Percentiles rank a stretch among this genome's conserved stretches.
Evolutionary conservation across 2,888 invertebrate species (phyloP).

Genomic region (Orthonychiurus folsomi): DNA sequence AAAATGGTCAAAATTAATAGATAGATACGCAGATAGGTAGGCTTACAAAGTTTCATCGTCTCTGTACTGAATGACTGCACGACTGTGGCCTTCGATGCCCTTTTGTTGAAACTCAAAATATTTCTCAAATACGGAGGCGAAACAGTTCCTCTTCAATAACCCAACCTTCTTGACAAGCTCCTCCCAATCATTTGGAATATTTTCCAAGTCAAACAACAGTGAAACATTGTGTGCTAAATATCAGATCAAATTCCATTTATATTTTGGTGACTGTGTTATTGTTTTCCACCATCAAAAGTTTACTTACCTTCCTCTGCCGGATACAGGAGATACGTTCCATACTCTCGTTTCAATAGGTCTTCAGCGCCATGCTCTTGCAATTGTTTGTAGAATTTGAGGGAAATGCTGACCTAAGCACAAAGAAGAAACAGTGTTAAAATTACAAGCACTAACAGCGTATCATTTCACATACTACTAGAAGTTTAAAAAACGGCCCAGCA

Average conservation of each 20-base stretch:
- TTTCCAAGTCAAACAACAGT: slow-evolving; percentile 81
- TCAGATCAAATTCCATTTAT: neutral
- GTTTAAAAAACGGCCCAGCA: too few relatives aligned
- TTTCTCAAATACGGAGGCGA: slow-evolving; percentile 98
- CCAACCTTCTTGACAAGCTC: slow-evolving; percentile 83
- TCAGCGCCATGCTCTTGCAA: slow-evolving; percentile 97
- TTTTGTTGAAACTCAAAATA: slow-evolving; percentile 97
- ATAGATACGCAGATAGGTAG: slow-evolving; percentile 6
- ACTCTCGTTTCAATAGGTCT: slow-evolving; percentile 85
- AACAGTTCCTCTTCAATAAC: slow-evolving; percentile 92
- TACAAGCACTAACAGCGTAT: too few relatives aligned
- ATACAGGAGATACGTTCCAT: slow-evolving; percentile 66
- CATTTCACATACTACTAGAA: too few relatives aligned
- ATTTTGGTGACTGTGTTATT: too few relatives aligned
- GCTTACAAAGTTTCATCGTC: slow-evolving; percentile 96
- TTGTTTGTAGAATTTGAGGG: slow-evolving; percentile 96
- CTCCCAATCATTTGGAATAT: slow-evolving; percentile 83
- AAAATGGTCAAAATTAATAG: neutral
- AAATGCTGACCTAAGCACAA: slow-evolving; percentile 76
- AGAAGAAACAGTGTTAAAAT: too few relatives aligned
- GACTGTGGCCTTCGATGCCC: slow-evolving; percentile 79
- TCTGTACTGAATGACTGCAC: slow-evolving; percentile 96
- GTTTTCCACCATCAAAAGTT: neutral
- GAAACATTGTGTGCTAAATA: slow-evolving; percentile 84
- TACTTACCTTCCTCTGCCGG: slow-evolving; percentile 73